Conservation (phyloP, 1,140 invertebrate genomes). For the Phenacoccus solenopsis region DNA sequence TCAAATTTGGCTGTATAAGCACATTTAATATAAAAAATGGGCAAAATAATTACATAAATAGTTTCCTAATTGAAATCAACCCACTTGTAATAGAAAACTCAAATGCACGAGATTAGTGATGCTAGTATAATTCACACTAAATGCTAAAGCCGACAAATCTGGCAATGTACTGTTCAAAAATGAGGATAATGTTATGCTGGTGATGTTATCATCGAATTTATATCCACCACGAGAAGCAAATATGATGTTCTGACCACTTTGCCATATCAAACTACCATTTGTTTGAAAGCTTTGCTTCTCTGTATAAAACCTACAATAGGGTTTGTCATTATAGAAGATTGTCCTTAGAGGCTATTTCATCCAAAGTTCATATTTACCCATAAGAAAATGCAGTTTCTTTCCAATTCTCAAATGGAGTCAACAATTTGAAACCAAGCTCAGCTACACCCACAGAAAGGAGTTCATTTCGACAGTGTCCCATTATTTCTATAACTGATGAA, state of each 20-base stretch:
- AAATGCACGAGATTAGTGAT: constrained; percentile 12
- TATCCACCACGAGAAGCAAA: constrained; percentile 21
- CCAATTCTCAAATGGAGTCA: constrained; percentile 62
- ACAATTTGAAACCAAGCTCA: constrained; percentile 39
- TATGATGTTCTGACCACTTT: constrained; percentile 15
- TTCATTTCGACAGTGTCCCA: constrained; percentile 38
- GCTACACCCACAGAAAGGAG: constrained; percentile 34
- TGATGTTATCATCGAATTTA: constrained; percentile 13
- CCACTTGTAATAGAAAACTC: constrained; percentile 19
- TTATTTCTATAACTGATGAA: constrained; percentile 38
- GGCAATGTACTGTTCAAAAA: constrained; percentile 20
- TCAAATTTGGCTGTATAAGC: background rate
- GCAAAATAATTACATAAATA: background rate
- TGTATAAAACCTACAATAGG: background rate
- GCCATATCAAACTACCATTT: constrained; percentile 22
- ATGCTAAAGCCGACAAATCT: constrained; percentile 19
- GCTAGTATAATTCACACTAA: constrained; percentile 20
- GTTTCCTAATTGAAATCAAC: background rate
- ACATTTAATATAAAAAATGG: background rate
- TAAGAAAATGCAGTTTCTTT: constrained; percentile 47
- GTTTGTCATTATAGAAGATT: too few species aligned
- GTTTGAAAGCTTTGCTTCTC: constrained; percentile 16
- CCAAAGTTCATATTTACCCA: constrained; percentile 37
- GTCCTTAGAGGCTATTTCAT: too few species aligned
- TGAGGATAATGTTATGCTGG: constrained; percentile 18